These are phyloP conservation scores for Ernsta delagoae DNA, from an alignment of 2,888 invertebrate genomes.

Conservation along the genomic window DNA sequence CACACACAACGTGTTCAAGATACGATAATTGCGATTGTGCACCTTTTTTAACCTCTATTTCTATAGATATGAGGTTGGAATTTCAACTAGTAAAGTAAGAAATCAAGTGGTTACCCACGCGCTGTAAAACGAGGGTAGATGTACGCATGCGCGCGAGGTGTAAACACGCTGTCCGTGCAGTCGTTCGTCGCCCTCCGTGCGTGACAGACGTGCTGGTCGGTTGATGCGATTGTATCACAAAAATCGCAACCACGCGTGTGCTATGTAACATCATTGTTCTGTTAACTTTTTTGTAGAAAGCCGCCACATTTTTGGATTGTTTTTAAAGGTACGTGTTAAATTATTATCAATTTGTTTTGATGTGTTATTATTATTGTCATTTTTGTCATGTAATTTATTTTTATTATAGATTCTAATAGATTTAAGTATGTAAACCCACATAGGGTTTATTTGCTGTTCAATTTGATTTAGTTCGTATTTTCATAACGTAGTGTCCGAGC, in stretches of 20 bases:
- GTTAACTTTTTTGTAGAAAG: slow-evolving; percentile 41
- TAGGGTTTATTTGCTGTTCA: no score
- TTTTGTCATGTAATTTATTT: background rate
- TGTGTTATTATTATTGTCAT: slow-evolving; percentile 39
- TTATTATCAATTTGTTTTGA: no score
- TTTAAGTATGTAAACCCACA: no score
- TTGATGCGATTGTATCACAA: slow-evolving; percentile 38
- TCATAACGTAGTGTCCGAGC: no score
- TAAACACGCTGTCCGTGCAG: slow-evolving; percentile 66
- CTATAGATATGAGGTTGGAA: background rate
- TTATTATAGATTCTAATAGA: no score
- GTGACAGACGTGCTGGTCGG: slow-evolving; percentile 46
- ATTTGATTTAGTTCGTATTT: no score
- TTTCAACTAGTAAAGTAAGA: background rate
- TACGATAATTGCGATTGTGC: background rate
- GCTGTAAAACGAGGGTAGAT: slow-evolving; percentile 56
- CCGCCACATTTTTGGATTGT: slow-evolving; percentile 44
- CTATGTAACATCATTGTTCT: slow-evolving; percentile 50
- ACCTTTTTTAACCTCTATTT: background rate
- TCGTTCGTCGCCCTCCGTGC: slow-evolving; percentile 61
- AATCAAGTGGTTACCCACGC: slow-evolving; percentile 20
- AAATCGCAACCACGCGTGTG: slow-evolving; percentile 60
- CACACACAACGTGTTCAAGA: no score
- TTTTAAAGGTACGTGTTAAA: slow-evolving; percentile 59
- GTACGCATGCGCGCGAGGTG: slow-evolving; percentile 69